Evolutionary conservation across 2,113 vertebrate genomes (phyloP), one percentile per base, ranked within the genome.

Genomic region (Athene cunicularia): DNA sequence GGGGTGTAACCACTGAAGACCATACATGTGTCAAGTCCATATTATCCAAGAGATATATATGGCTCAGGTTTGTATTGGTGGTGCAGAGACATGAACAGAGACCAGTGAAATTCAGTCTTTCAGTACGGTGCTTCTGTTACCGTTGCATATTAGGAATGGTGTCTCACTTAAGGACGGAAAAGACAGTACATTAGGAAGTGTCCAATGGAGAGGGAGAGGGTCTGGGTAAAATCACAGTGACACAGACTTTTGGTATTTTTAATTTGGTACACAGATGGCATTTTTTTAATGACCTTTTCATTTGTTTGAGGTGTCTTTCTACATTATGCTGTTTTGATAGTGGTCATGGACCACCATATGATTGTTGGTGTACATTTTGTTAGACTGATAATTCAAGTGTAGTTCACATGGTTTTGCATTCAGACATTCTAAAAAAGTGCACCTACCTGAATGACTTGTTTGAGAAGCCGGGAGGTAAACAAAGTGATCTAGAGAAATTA

Each of bases 281-380:
- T 27, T 47, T 50, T 75, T 20, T 56, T 80, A 64, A 41, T 20
- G 63, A 55, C 10, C 7, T 90, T 82, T 71, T 59, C 5, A 39
- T 59, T 85, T 93, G 9, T 47, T 91, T 67, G 47, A 59, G 43
- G 3, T 43, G 9, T 20, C 30, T 60, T 84, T 58, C 62, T 81
- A 1, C 12, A 11, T 77, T 60, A 45, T 23, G 17, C 12, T 43
- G 20, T 67, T 80, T 37, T n/a, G 37, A 62, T 5, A 0, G 0
- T 53, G 26, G 10, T 24, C 15, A 2, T 47, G 35, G 23, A 59
- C n/a, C n/a, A n/a, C n/a, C 8, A 26, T 55, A 11, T 43, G 67
- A 16, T 37, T 73, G 13, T 28, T 79, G 14, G 4, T 87, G 16
- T 63, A 20, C 17, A 6, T 93, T 74, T 80, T 67, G 43, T 5